Evolutionary conservation across 2,113 vertebrate genomes (phyloP).

Genomic region (Desmodus rotundus): DNA sequence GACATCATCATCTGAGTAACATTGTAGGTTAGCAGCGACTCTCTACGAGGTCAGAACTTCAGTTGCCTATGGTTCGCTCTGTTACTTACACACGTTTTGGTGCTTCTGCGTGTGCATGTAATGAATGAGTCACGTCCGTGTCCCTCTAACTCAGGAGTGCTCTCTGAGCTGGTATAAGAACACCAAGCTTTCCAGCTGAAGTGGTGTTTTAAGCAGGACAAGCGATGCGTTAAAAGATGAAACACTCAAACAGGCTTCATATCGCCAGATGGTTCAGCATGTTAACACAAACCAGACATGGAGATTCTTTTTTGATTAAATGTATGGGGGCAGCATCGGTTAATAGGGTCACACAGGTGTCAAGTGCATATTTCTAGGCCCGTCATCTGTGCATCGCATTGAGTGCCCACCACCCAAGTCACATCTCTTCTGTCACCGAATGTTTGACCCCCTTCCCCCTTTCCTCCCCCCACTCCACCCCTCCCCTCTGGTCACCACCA

Average conservation of each 20-base stretch:
- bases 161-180: slow-evolving; percentile 50
- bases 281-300: background rate
- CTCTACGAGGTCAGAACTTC: background rate
- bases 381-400: background rate
- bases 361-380: background rate
- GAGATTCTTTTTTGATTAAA: background rate
- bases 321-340: background rate
- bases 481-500: background rate
- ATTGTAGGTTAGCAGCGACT: background rate
- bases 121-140: background rate
- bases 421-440: background rate
- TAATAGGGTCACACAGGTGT: background rate
- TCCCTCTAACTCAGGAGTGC: slow-evolving; percentile 42
- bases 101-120: slow-evolving; percentile 34
- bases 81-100: slow-evolving; percentile 44
- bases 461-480: background rate
- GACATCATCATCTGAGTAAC: slow-evolving; percentile 15
- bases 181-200: slow-evolving; percentile 55
- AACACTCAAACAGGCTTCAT: slow-evolving; percentile 26
- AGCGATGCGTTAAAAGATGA: slow-evolving; percentile 42
- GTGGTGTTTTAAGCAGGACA: slow-evolving; percentile 67
- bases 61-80: slow-evolving; percentile 30
- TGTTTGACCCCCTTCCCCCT: background rate
- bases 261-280: background rate
- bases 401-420: background rate